Evolutionary conservation across 2,888 invertebrate species (phyloP), one percentile per base, ranked within the genome.

Genomic region (Punctoribates punctum): DNA sequence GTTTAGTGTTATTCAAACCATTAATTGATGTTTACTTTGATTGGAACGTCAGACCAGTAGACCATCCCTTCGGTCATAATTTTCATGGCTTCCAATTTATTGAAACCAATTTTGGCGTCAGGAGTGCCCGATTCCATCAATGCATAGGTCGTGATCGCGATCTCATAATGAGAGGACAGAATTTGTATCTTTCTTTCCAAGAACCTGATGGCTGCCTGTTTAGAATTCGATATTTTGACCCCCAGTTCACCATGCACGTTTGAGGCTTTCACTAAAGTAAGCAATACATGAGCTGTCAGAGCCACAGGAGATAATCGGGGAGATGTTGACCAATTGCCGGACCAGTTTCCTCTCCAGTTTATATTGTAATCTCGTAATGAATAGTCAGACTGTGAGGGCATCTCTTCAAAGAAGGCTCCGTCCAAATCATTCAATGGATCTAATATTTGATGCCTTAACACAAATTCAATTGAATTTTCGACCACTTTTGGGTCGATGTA

Each of bases 261-360:
- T 2, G 81, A 77, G 1, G 83, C 83, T 67, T 83, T 81, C 29
- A 83, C 81, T 13, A 88, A 81, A 0, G 86, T 84, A 76, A 87
- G 85, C 11, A 87, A 82, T 15, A 87, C 85, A 80, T 87, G 87
- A 0, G 87, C 86, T 9, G 87, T 88, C 65, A 87, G 81, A 2
- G 86, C 82, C 4, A 86, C 82, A 1, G 73, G 73, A 23, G 73
- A 25, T 1, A 48, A 20, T 29, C 73, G 62, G 0, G 76, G 38
- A 17, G 48, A 34, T 17, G 38, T 23, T 13, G 72, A 42, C 48
- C 70, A 60, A 27, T 76, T 75, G 20, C 72, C 72, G 23, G 8
- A 34, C 8, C 3, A 34, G 34, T 34, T 34, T 3, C 4, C 8
- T 3, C 8, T 3, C 3, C 4, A 5, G 8, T 34, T 8, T 5